A percentile compares a stretch with the other conserved stretches of the same genome.
Evolutionary conservation across 2,113 vertebrate genomes (phyloP).

Genomic region (Rhinichthys klamathensis): DNA sequence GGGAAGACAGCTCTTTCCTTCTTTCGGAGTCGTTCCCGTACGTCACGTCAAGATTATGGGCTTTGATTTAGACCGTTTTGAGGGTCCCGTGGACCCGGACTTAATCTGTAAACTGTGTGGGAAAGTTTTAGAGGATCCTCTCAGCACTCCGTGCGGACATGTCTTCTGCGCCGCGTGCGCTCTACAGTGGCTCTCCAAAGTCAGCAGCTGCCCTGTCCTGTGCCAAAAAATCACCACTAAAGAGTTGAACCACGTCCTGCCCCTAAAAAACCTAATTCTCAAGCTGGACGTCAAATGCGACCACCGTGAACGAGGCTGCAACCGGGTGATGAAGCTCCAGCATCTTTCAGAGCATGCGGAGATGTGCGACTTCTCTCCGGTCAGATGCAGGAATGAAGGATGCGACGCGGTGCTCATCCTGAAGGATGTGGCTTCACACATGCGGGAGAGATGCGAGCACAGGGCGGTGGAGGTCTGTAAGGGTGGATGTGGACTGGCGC

Average conservation of each 20-base stretch:
- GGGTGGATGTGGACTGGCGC: conserved; percentile 49
- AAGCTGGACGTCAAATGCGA: conserved; percentile 67
- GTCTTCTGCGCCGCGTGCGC: conserved; percentile 74
- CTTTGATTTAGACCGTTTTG: conserved; percentile 69
- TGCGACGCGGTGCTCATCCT: neutral
- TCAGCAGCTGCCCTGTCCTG: conserved; percentile 67
- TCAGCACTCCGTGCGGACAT: conserved; percentile 72
- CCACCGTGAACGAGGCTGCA: conserved; percentile 60
- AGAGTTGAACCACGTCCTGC: conserved; percentile 67
- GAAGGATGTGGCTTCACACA: conserved; percentile 46
- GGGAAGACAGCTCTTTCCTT: neutral
- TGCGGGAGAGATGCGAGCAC: conserved; percentile 49
- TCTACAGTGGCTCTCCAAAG: conserved; percentile 69
- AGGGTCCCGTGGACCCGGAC: conserved; percentile 61
- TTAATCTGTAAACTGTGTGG: conserved; percentile 68
- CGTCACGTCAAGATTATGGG: conserved; percentile 59
- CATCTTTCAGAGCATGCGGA: conserved; percentile 65
- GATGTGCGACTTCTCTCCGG: conserved; percentile 62
- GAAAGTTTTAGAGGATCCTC: conserved; percentile 70
- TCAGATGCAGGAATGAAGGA: conserved; percentile 25
- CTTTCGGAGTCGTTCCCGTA: neutral
- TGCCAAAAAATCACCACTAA: conserved; percentile 62
- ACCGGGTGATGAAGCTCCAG: conserved; percentile 52
- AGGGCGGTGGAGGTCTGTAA: conserved; percentile 47
- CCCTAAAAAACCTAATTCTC: conserved; percentile 66